phyloP scores from a whole-genome alignment of 2,888 invertebrate genomes.

The Hirtodrosophila cameraria region DNA sequence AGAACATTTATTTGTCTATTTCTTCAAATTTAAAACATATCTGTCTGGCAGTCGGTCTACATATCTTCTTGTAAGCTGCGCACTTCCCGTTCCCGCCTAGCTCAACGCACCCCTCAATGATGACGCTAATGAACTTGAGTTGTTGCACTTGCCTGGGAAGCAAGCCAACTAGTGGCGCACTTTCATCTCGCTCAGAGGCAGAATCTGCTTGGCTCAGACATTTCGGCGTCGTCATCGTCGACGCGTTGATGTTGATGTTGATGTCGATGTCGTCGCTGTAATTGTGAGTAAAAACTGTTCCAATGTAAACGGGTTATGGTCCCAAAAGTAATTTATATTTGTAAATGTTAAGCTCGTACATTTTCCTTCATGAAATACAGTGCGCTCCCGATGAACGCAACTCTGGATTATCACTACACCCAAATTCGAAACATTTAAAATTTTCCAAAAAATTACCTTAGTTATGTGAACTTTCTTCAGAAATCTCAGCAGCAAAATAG shows the following conservation, averaged over 20 bases:
- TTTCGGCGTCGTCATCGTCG: constrained; percentile 43
- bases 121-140: constrained; percentile 59
- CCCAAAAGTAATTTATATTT: constrained; percentile 30
- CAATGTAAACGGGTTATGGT: constrained; percentile 30
- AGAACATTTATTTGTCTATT: constrained; percentile 70
- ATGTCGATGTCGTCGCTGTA: constrained; percentile 22
- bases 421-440: no score
- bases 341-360: constrained; percentile 7
- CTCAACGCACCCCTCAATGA: constrained; percentile 15
- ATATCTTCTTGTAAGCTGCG: constrained; percentile 33
- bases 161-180: constrained; percentile 51
- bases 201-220: constrained; percentile 43
- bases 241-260: constrained; percentile 1
- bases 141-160: constrained; percentile 53
- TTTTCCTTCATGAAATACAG: not conserved
- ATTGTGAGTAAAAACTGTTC: constrained; percentile 30
- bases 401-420: no score
- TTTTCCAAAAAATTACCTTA: no score
- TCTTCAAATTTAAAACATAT: constrained; percentile 57
- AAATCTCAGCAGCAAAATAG: no score
- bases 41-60: constrained; percentile 36
- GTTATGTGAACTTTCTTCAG: no score
- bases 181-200: constrained; percentile 48
- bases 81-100: constrained; percentile 15
- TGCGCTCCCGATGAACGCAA: no score